Evolutionary conservation across 1,140 invertebrate genomes (phyloP), one percentile per base, ranked within the genome.

Genomic region (Cataglyphis hispanica): DNA sequence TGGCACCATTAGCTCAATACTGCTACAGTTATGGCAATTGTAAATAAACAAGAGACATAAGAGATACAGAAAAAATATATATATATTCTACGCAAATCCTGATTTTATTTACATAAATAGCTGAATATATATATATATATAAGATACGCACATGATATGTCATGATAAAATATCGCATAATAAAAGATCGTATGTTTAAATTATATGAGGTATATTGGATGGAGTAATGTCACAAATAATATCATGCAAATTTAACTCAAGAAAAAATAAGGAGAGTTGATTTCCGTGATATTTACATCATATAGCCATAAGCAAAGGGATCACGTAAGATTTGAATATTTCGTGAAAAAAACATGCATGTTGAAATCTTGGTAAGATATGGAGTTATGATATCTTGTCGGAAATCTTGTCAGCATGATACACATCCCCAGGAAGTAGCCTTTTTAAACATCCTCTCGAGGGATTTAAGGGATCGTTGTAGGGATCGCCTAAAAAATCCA

Each of bases 301-400:
- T 40, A 63, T 63, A 76, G 7, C 63, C 37, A 27, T 25, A n/a
- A 77, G 13, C 13, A 31, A 61, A 67, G 2, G 4, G 27, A 37
- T 69, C 43, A n/a, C 11, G 34, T 13, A 6, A 50, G 27, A 67
- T 67, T 66, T 78, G 31, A 80, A 80, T 78, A 80, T 67, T 22
- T 78, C 31, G 10, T 16, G 43, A n/a, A 16, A 37, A 63, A 31
- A 19, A 13, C 7, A n/a, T 46, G 31, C 6, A 40, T 6, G 76
- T 31, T 43, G 43, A 37, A 53, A 69, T 40, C 8, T 3, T 13
- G 19, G 7, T 72, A 19, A 81, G 43, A 72, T 40, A 60, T 46
- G 3, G 16, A 58, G 25, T 43, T 70, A 58, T 27, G 19, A 83
- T 40, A 80, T 67, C 43, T 25, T 16, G 43, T 16, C 53, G 58